Conservation (phyloP, 2,113 vertebrate species). For the Corvus moneduloides region DNA sequence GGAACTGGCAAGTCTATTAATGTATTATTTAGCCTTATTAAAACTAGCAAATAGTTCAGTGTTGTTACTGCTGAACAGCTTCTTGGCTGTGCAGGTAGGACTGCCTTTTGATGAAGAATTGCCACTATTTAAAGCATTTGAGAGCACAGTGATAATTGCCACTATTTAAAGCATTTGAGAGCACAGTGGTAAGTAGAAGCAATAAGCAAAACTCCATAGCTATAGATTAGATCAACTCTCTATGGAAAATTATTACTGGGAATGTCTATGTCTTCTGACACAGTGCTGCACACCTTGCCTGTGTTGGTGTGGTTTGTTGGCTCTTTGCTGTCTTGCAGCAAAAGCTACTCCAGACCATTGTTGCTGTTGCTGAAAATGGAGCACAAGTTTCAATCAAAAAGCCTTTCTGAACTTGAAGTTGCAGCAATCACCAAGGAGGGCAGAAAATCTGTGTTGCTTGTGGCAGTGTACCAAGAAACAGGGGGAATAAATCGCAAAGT, state of each 20-base stretch:
- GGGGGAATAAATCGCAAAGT: background rate
- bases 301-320: background rate
- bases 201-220: background rate
- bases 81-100: background rate
- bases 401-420: background rate
- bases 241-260: background rate
- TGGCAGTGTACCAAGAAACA: background rate
- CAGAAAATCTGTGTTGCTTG: background rate
- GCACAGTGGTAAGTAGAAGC: background rate
- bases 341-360: background rate
- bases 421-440: background rate
- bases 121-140: background rate
- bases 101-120: background rate
- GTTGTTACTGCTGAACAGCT: background rate
- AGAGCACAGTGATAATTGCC: background rate
- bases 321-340: background rate
- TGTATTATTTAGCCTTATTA: background rate
- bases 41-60: background rate
- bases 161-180: background rate
- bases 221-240: background rate
- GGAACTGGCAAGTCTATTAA: background rate
- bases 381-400: background rate
- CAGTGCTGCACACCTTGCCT: background rate
- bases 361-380: background rate
- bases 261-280: background rate